These are phyloP conservation scores for Gallinago undulata DNA, from an alignment of 2,113 vertebrate genomes.

Conservation along the genomic window DNA sequence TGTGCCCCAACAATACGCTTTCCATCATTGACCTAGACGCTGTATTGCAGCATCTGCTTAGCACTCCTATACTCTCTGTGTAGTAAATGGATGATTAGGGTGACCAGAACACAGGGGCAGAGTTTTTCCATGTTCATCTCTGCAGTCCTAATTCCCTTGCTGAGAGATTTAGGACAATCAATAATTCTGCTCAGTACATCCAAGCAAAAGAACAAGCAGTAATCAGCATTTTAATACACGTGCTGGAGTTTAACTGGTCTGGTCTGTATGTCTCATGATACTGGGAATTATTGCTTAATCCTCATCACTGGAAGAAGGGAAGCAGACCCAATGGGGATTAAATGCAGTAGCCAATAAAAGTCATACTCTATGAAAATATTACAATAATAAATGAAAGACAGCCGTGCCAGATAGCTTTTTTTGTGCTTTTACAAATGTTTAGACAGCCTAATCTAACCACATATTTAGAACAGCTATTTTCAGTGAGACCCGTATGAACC, in stretches of 20 bases:
- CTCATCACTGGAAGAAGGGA: neutral
- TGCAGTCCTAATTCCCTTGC: neutral
- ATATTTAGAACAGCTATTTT: slow-evolving; percentile 66
- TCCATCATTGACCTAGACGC: neutral
- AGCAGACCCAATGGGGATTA: neutral
- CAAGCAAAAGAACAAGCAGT: neutral
- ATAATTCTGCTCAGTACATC: neutral
- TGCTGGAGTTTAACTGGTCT: neutral
- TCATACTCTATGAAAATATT: slow-evolving; percentile 8
- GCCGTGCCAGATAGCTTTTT: slow-evolving; percentile 49
- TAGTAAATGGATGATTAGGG: neutral
- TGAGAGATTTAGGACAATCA: neutral
- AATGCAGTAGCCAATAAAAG: neutral
- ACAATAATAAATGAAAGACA: slow-evolving; percentile 21
- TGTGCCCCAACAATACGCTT: rapidly evolving
- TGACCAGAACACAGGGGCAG: neutral
- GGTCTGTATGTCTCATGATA: neutral
- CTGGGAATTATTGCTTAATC: slow-evolving; percentile 23
- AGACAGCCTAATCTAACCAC: slow-evolving; percentile 50
- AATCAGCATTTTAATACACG: neutral
- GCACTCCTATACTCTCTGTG: neutral
- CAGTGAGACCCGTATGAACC: slow-evolving; percentile 54
- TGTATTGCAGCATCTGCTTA: neutral
- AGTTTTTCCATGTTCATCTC: neutral
- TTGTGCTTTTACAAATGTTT: slow-evolving; percentile 57